A percentile compares a stretch with the other conserved stretches of the same genome.
Evolutionary conservation across 2,888 invertebrate genomes (phyloP).

Genomic region (Pediacus dermestoides): DNA sequence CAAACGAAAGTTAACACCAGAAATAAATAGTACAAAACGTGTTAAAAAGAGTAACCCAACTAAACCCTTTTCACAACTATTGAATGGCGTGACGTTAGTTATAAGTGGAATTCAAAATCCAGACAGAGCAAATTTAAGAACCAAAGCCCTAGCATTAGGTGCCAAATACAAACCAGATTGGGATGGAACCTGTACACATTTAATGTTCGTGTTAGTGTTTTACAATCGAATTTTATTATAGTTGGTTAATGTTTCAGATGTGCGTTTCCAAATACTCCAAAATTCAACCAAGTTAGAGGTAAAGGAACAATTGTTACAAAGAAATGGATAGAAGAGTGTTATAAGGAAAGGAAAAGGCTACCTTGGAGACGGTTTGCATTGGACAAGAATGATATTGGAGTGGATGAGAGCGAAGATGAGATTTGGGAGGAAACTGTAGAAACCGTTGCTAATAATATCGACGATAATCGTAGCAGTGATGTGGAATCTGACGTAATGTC

Average conservation of each 20-base stretch:
- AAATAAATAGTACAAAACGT: slow-evolving; percentile 29
- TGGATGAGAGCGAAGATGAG: slow-evolving; percentile 55
- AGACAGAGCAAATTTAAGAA: slow-evolving; percentile 63
- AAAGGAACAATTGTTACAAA: slow-evolving; percentile 64
- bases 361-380: slow-evolving; percentile 65
- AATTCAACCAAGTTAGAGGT: slow-evolving; percentile 69
- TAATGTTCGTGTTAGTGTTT: slow-evolving; percentile 63
- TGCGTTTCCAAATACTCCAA: slow-evolving; percentile 86
- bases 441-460: slow-evolving; percentile 13
- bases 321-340: slow-evolving; percentile 72
- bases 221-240: slow-evolving; percentile 43
- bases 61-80: slow-evolving; percentile 57
- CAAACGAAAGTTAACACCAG: background rate
- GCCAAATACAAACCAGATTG: slow-evolving; percentile 76
- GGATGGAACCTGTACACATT: slow-evolving; percentile 73
- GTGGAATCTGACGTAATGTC: slow-evolving; percentile 23
- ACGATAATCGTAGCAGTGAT: slow-evolving; percentile 22
- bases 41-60: slow-evolving; percentile 27
- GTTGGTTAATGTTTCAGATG: slow-evolving; percentile 58
- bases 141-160: slow-evolving; percentile 71
- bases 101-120: slow-evolving; percentile 89
- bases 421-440: slow-evolving; percentile 44
- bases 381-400: slow-evolving; percentile 49
- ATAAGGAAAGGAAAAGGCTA: slow-evolving; percentile 56
- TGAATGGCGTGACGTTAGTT: slow-evolving; percentile 70